Conservation (phyloP, 2,888 invertebrate genomes). For the Phragmatobia fuliginosa region DNA sequence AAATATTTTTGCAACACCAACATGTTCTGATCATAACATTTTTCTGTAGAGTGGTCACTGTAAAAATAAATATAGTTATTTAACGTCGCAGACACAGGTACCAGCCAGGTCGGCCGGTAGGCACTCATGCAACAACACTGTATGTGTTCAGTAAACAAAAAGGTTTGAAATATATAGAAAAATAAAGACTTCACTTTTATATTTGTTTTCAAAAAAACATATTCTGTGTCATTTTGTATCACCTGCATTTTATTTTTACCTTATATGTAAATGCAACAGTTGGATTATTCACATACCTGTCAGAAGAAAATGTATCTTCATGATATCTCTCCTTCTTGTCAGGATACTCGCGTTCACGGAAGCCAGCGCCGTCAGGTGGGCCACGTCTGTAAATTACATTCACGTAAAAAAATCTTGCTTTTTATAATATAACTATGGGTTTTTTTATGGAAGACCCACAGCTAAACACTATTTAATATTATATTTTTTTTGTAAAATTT, state of each 20-base stretch:
- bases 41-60: conserved; percentile 85
- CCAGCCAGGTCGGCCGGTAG: conserved; percentile 54
- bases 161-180: conserved; percentile 8
- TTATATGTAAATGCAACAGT: conserved; percentile 18
- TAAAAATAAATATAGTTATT: conserved; percentile 85
- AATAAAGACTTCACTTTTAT: conserved; percentile 8
- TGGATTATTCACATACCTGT: conserved; percentile 64
- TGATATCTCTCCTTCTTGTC: conserved; percentile 76
- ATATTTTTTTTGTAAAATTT: no score
- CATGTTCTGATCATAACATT: conserved; percentile 81
- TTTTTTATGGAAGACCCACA: neutral
- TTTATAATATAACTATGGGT: neutral
- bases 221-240: no score
- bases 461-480: neutral
- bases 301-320: conserved; percentile 68
- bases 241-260: neutral
- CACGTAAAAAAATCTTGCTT: neutral
- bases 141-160: conserved; percentile 16
- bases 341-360: conserved; percentile 68
- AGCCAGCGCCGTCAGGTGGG: conserved; percentile 70
- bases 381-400: conserved; percentile 59
- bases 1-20: conserved; percentile 83
- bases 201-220: conserved; percentile 5
- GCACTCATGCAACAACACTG: conserved; percentile 64
- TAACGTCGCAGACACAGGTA: conserved; percentile 69